Evolutionary conservation across 1,140 invertebrate species (phyloP).

Genomic region (Macrocentrus cingulum): DNA sequence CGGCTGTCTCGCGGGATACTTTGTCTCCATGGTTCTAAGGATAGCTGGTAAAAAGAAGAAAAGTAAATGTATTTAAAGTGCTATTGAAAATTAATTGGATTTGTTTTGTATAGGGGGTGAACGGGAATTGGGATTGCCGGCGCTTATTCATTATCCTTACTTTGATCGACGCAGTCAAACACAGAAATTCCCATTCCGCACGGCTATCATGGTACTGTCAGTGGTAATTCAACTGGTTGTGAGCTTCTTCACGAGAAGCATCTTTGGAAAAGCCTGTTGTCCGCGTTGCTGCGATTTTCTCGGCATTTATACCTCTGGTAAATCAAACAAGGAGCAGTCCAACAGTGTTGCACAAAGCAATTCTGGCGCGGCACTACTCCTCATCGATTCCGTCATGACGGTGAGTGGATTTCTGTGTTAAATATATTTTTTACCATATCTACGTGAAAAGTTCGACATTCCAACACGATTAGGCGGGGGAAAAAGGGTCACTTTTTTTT

Average conservation of each 20-base stretch:
- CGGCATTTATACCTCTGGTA: slow-evolving; percentile 52
- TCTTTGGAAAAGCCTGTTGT: slow-evolving; percentile 62
- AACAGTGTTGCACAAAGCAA: slow-evolving; percentile 52
- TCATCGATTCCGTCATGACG: slow-evolving; percentile 50
- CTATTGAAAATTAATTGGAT: no score
- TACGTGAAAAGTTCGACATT: no score
- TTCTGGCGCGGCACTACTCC: slow-evolving; percentile 45
- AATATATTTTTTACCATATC: no score
- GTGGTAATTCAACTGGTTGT: slow-evolving; percentile 62
- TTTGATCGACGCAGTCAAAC: slow-evolving; percentile 59
- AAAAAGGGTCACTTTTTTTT: no score
- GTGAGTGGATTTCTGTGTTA: slow-evolving; percentile 30
- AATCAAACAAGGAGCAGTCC: slow-evolving; percentile 46
- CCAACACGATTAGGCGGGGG: no score
- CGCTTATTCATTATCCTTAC: slow-evolving; percentile 66
- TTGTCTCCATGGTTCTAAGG: slow-evolving; percentile 68
- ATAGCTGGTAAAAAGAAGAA: slow-evolving; percentile 61
- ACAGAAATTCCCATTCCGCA: slow-evolving; percentile 67
- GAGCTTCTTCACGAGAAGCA: slow-evolving; percentile 61
- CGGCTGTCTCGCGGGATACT: slow-evolving; percentile 70
- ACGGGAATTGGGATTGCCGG: slow-evolving; percentile 63
- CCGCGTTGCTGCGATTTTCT: slow-evolving; percentile 54
- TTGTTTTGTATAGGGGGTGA: no score
- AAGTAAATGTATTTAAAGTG: slow-evolving; percentile 1
- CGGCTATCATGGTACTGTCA: slow-evolving; percentile 64